Conservation (phyloP, 2,113 vertebrate genomes). For the Amphiprion ocellaris region DNA sequence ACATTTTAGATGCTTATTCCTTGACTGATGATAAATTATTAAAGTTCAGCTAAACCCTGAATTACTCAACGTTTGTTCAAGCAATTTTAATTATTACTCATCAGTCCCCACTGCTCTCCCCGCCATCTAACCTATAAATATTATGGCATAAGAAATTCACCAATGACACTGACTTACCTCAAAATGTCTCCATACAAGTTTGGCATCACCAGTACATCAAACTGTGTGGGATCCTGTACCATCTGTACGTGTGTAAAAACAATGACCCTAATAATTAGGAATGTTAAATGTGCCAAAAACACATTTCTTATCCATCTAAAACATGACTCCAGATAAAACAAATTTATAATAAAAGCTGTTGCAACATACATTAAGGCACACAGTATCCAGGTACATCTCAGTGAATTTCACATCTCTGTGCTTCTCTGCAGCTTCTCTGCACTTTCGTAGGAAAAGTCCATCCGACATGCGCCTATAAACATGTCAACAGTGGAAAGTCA, state of each 20-base stretch:
- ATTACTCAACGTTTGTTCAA: too few relatives aligned
- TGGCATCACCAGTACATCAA: conserved; percentile 98
- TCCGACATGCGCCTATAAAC: conserved; percentile 95
- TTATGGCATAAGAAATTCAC: background rate
- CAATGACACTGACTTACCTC: conserved; percentile 82
- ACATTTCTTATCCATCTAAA: background rate
- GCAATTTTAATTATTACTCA: too few relatives aligned
- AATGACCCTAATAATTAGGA: background rate
- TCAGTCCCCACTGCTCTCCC: background rate
- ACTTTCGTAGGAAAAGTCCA: conserved; percentile 95
- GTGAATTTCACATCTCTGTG: conserved; percentile 97
- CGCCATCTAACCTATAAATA: background rate
- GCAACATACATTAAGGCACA: conserved; percentile 94
- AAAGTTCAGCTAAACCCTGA: too few relatives aligned
- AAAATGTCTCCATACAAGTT: conserved; percentile 97
- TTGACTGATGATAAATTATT: too few relatives aligned
- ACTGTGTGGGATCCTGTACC: conserved; percentile 96
- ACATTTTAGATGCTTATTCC: background rate
- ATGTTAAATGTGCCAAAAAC: background rate
- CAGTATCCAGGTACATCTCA: conserved; percentile 98
- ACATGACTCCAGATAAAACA: background rate
- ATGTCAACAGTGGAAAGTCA: background rate
- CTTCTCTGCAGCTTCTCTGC: conserved; percentile 95
- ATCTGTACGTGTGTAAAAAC: conserved; percentile 84
- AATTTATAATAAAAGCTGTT: background rate